phyloP scores from a whole-genome alignment of 2,888 invertebrate genomes.

The Colletes collaris region DNA sequence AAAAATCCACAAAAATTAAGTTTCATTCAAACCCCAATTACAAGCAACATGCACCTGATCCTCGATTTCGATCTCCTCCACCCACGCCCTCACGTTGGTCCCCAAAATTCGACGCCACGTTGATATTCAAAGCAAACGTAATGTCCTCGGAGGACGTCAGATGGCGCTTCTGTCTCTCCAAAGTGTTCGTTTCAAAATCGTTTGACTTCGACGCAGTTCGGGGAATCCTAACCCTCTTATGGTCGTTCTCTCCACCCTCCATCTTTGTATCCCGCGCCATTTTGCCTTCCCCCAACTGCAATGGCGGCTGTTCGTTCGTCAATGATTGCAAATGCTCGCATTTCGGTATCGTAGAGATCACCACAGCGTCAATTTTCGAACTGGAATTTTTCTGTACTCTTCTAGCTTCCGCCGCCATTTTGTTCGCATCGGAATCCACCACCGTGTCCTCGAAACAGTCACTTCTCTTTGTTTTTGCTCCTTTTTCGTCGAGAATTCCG shows the following conservation, averaged over 20 bases:
- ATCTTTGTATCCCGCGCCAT: neutral
- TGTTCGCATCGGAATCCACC: no score
- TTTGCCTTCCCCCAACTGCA: neutral
- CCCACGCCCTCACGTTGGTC: neutral
- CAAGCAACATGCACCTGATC: slow-evolving; percentile 42
- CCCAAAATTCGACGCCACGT: slow-evolving; percentile 36
- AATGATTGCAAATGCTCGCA: slow-evolving; percentile 66
- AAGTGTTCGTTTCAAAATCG: slow-evolving; percentile 69
- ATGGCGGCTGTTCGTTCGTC: neutral
- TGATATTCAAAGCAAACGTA: slow-evolving; percentile 75
- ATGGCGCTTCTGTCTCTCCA: slow-evolving; percentile 69
- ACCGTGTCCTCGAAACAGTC: no score
- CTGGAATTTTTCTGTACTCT: neutral
- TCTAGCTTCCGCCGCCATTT: no score
- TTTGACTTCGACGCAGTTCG: slow-evolving; percentile 73
- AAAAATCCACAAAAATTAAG: no score
- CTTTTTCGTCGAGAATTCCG: neutral
- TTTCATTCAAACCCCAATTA: no score
- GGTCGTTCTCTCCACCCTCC: slow-evolving; percentile 4
- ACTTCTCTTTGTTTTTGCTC: no score
- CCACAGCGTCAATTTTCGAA: slow-evolving; percentile 52
- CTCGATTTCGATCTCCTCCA: slow-evolving; percentile 22
- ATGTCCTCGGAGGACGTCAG: slow-evolving; percentile 73
- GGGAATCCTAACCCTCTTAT: slow-evolving; percentile 39
- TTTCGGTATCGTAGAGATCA: slow-evolving; percentile 78